These are phyloP conservation scores for Butorides virescens DNA, from an alignment of 2,113 vertebrate genomes.

Conservation along the genomic window DNA sequence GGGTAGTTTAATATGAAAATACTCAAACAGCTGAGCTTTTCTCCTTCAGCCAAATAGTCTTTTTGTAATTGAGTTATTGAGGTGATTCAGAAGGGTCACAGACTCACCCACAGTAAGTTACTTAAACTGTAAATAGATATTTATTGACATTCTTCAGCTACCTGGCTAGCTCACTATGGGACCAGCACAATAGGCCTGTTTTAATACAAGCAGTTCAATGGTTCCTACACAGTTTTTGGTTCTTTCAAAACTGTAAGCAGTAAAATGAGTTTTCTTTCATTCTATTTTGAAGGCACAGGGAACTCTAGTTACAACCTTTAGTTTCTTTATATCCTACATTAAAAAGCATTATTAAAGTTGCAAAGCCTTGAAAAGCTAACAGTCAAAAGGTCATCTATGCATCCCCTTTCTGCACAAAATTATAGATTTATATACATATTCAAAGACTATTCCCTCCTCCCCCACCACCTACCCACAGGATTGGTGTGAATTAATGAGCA, in stretches of 20 bases:
- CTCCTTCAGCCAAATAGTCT: not conserved
- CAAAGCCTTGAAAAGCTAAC: not conserved
- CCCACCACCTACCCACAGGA: accelerated
- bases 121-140: not conserved
- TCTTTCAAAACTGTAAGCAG: not conserved
- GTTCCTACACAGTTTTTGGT: not conserved
- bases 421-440: not conserved
- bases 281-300: not conserved
- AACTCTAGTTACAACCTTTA: not conserved
- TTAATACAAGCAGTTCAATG: not conserved
- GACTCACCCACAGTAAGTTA: not conserved
- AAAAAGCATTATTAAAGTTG: not conserved
- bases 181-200: not conserved
- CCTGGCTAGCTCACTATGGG: not conserved
- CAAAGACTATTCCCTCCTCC: not conserved
- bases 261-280: not conserved
- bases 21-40: not conserved
- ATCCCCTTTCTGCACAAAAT: not conserved
- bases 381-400: not conserved
- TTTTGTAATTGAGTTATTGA: not conserved
- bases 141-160: not conserved
- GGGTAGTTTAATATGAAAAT: not conserved
- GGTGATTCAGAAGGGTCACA: not conserved
- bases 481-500: not conserved
- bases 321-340: not conserved